Percentiles rank a stretch among this genome's conserved stretches.
phyloP scores from a whole-genome alignment of 1,140 invertebrate genomes.

The Heliconius eleuchia region DNA sequence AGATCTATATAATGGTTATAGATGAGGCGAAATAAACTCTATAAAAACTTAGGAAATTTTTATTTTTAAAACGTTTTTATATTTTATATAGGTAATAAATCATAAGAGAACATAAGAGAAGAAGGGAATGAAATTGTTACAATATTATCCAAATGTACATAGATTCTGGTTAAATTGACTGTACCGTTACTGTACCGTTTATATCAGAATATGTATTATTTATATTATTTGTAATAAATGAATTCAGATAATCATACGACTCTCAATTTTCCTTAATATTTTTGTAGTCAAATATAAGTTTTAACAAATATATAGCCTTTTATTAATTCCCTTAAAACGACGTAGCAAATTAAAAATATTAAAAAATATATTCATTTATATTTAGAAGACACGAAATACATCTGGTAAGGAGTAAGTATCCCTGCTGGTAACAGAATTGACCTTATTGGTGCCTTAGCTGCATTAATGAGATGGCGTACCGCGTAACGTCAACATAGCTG shows the following conservation, averaged over 20 bases:
- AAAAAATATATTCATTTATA: no score
- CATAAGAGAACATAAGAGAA: conserved; percentile 23
- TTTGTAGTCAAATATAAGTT: conserved; percentile 58
- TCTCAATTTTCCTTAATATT: conserved; percentile 58
- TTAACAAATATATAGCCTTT: conserved; percentile 50
- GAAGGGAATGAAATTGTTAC: conserved; percentile 36
- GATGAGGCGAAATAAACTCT: conserved; percentile 42
- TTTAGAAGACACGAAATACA: no score
- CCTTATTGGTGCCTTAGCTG: no score
- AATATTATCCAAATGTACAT: conserved; percentile 37
- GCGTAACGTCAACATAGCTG: no score
- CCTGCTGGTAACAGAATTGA: no score
- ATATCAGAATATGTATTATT: conserved; percentile 67
- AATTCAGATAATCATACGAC: conserved; percentile 51
- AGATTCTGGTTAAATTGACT: conserved; percentile 36
- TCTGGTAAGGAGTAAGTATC: no score
- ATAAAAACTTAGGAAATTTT: conserved; percentile 46
- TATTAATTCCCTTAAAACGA: conserved; percentile 17
- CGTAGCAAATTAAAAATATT: neutral
- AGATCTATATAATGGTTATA: conserved; percentile 51
- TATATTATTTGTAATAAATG: conserved; percentile 72
- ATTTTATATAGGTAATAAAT: conserved; percentile 50
- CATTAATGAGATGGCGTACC: no score
- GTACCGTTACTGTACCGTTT: conserved; percentile 41
- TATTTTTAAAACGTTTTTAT: conserved; percentile 50